Conservation (phyloP, 2,797 vertebrate species). For the Nyctibius grandis region DNA sequence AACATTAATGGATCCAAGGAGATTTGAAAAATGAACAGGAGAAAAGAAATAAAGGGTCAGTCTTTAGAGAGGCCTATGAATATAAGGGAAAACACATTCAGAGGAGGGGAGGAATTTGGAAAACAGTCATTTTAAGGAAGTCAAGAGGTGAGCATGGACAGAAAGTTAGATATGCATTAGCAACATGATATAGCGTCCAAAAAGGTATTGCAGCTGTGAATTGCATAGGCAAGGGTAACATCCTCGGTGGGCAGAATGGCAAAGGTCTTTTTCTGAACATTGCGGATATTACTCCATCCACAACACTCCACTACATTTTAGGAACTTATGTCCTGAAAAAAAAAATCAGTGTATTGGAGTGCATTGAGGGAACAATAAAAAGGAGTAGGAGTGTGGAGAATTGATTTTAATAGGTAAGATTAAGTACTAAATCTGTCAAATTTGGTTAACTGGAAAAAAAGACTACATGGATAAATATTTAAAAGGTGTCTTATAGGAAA, state of each 20-base stretch:
- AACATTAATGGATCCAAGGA: background rate
- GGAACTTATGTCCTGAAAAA: background rate
- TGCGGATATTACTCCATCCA: background rate
- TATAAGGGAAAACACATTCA: background rate
- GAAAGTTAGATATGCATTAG: background rate
- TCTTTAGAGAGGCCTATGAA: background rate
- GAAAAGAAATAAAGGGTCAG: background rate
- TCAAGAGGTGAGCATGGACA: background rate
- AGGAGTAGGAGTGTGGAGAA: background rate
- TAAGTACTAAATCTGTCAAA: background rate
- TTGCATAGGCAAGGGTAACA: background rate
- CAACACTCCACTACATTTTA: background rate
- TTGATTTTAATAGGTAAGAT: slow-evolving; percentile 3
- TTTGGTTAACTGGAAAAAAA: background rate
- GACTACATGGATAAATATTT: background rate
- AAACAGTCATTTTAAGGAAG: background rate
- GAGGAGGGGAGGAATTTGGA: background rate
- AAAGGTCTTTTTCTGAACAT: background rate
- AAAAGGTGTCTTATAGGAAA: background rate
- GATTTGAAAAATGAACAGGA: background rate
- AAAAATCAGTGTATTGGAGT: background rate
- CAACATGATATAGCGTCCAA: background rate
- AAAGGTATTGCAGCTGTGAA: background rate
- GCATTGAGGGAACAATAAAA: background rate
- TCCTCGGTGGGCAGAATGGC: background rate